Conservation (phyloP, 2,888 invertebrate species). For the Nomada ferruginata region DNA sequence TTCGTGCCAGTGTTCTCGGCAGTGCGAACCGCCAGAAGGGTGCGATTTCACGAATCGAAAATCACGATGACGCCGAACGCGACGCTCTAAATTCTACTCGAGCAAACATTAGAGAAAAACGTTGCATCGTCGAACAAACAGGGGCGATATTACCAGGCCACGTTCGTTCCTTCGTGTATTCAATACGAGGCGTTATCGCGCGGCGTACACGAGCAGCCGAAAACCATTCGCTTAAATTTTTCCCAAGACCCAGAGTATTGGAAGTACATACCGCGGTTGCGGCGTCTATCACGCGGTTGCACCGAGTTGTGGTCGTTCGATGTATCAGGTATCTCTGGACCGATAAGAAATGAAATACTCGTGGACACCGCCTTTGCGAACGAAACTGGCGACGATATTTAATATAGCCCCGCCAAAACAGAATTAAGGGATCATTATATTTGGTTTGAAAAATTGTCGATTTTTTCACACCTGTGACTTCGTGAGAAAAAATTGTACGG, state of each 20-base stretch:
- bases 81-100: background rate
- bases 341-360: constrained; percentile 68
- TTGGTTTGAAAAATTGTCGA: no score
- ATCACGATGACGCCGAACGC: background rate
- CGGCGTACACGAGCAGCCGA: constrained; percentile 20
- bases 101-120: background rate
- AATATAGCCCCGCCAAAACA: constrained; percentile 29
- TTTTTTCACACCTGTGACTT: no score
- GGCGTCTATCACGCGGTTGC: constrained; percentile 43
- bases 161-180: constrained; percentile 23
- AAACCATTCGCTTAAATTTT: constrained; percentile 48
- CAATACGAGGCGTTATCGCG: constrained; percentile 44
- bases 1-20: background rate
- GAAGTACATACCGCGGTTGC: constrained; percentile 1
- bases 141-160: constrained; percentile 17
- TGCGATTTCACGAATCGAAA: background rate
- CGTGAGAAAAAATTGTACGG: no score
- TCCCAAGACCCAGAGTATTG: background rate
- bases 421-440: no score
- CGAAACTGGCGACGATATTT: constrained; percentile 46
- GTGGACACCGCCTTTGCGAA: constrained; percentile 30
- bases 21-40: background rate
- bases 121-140: background rate
- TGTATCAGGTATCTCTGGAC: constrained; percentile 58
- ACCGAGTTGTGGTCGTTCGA: constrained; percentile 45